Percentiles rank a stretch among this genome's conserved stretches.
phyloP scores from a whole-genome alignment of 2,797 vertebrate genomes.

The Macropodus opercularis region DNA sequence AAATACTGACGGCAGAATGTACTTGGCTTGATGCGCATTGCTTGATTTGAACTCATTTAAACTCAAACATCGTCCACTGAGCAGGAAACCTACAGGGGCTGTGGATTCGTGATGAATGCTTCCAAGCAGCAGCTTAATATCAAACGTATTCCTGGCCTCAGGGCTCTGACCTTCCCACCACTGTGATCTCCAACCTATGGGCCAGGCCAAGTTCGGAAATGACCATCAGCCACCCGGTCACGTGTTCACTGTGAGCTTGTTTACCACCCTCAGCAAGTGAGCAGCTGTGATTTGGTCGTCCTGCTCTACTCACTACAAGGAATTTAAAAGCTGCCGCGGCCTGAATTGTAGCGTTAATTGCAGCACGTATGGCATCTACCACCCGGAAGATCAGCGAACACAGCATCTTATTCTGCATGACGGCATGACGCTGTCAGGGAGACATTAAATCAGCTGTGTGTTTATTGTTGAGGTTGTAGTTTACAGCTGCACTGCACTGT shows the following conservation, averaged over 20 bases:
- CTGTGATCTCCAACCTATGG: slow-evolving; percentile 1
- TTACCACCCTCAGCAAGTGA: slow-evolving; percentile 23
- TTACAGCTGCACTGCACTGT: background rate
- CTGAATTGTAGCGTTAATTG: no score
- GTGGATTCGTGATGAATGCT: slow-evolving; percentile 16
- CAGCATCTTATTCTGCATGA: background rate
- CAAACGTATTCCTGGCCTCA: slow-evolving; percentile 6
- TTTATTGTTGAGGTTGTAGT: background rate
- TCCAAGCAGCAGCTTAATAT: slow-evolving; percentile 15
- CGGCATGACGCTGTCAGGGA: background rate
- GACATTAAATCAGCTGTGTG: background rate
- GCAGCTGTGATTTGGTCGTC: slow-evolving; percentile 6
- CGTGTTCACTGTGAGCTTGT: slow-evolving; percentile 15
- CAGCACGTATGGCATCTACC: no score
- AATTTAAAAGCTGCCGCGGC: background rate
- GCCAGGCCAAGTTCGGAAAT: slow-evolving; percentile 16
- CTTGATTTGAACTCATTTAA: slow-evolving; percentile 9
- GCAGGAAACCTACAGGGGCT: slow-evolving; percentile 19
- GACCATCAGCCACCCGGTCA: slow-evolving; percentile 4
- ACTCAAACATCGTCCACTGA: background rate
- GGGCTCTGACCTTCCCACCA: background rate
- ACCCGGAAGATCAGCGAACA: background rate
- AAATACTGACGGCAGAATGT: no score
- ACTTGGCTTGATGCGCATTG: background rate
- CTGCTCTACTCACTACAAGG: background rate